A percentile compares a stretch with the other conserved stretches of the same genome.
phyloP scores from a whole-genome alignment of 2,888 invertebrate genomes.

The Willowsia nigromaculata region DNA sequence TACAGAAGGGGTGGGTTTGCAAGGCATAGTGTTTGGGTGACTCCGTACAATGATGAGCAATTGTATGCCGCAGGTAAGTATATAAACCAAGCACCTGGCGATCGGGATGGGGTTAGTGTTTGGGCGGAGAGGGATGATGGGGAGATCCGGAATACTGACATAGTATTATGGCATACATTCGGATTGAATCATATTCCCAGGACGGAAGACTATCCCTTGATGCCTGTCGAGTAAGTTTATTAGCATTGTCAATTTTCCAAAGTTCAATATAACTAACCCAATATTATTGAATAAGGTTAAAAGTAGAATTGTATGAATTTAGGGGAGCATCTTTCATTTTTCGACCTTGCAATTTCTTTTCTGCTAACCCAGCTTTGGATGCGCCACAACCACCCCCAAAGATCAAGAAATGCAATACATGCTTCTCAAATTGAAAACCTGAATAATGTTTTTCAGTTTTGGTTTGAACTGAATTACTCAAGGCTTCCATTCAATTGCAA shows the following conservation, averaged over 20 bases:
- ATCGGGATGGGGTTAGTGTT: conserved; percentile 55
- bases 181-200: no score
- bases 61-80: conserved; percentile 71
- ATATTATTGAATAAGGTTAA: no score
- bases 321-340: conserved; percentile 58
- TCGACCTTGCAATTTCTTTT: conserved; percentile 53
- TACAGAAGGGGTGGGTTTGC: conserved; percentile 56
- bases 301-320: no score
- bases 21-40: conserved; percentile 66
- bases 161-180: no score
- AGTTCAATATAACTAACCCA: no score
- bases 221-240: conserved; percentile 71
- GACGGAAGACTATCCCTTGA: conserved; percentile 64
- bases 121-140: conserved; percentile 64
- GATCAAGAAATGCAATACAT: conserved; percentile 33
- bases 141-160: conserved; percentile 56
- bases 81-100: conserved; percentile 49
- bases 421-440: background rate
- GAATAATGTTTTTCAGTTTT: no score
- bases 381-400: conserved; percentile 39
- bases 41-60: conserved; percentile 68
- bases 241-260: background rate
- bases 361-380: conserved; percentile 50
- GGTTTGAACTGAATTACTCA: background rate
- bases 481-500: background rate